Percentiles rank a stretch among this genome's conserved stretches.
These are phyloP conservation scores for Oreonectes daqikongensis DNA, from an alignment of 2,797 vertebrate genomes.

Conservation along the genomic window DNA sequence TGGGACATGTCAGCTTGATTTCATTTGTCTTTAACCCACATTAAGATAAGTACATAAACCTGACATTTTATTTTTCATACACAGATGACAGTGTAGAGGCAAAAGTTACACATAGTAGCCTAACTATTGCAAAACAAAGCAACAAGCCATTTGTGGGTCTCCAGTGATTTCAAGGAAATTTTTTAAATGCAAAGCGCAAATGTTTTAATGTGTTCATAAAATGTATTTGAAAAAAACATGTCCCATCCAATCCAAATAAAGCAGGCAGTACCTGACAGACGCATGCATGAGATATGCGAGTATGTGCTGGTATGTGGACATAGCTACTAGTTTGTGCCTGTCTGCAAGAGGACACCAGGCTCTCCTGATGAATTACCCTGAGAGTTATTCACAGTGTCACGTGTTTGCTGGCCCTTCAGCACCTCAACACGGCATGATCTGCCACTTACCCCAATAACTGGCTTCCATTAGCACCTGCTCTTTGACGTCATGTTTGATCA, in stretches of 20 bases:
- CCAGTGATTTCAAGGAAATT: no score
- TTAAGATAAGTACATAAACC: no score
- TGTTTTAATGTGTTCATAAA: no score
- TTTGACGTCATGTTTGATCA: slow-evolving; percentile 61
- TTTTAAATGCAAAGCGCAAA: no score
- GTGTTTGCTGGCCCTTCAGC: slow-evolving; percentile 65
- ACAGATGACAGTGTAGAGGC: no score
- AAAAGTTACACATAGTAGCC: no score
- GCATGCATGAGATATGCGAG: background rate
- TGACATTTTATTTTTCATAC: no score
- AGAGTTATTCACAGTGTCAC: slow-evolving; percentile 64
- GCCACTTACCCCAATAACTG: slow-evolving; percentile 66
- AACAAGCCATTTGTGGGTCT: no score
- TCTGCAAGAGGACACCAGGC: slow-evolving; percentile 68
- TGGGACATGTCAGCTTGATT: no score
- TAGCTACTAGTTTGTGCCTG: slow-evolving; percentile 56
- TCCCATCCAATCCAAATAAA: background rate
- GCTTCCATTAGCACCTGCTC: slow-evolving; percentile 65
- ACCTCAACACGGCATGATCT: slow-evolving; percentile 45
- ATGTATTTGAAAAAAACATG: background rate
- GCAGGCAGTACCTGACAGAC: background rate
- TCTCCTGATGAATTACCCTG: slow-evolving; percentile 71
- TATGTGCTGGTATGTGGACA: slow-evolving; percentile 55
- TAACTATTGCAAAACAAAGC: no score
- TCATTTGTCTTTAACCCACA: no score